A percentile compares a stretch with the other conserved stretches of the same genome.
phyloP scores from a whole-genome alignment of 2,888 invertebrate species.

The Barypeithes pellucidus region DNA sequence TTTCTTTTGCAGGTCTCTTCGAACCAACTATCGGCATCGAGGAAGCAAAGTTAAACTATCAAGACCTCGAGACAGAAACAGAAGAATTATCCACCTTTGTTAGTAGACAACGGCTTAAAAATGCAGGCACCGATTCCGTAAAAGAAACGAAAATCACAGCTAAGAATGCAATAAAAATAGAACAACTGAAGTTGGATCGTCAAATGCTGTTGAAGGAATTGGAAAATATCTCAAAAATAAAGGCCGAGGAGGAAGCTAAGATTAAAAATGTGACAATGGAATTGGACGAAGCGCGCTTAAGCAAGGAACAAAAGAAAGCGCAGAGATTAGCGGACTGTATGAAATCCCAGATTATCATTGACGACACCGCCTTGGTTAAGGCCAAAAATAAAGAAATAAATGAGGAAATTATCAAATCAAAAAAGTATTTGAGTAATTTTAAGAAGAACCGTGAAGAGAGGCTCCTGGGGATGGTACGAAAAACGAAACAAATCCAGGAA shows the following conservation, averaged over 20 bases:
- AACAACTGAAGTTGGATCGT: not conserved
- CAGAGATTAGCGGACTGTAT: not conserved
- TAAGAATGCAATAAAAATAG: not conserved
- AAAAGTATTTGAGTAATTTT: not conserved
- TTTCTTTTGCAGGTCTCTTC: not conserved
- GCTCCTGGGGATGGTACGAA: not conserved
- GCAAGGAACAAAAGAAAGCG: not conserved
- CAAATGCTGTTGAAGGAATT: not conserved
- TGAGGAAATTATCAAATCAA: not conserved
- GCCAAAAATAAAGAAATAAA: not conserved
- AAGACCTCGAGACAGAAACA: slow-evolving; percentile 24
- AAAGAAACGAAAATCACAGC: not conserved
- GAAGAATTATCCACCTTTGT: slow-evolving; percentile 14
- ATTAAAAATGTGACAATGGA: not conserved
- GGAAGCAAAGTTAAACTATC: slow-evolving; percentile 12
- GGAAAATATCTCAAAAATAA: not conserved
- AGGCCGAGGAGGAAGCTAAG: not conserved
- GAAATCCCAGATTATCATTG: not conserved
- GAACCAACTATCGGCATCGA: not conserved
- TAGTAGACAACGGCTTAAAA: not conserved
- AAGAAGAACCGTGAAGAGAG: not conserved
- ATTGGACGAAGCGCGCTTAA: not conserved
- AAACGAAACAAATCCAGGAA: not conserved
- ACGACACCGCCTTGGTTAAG: not conserved
- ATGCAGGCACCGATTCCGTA: not conserved